phyloP scores from a whole-genome alignment of 2,113 vertebrate genomes.

The Cepphus grylle region DNA sequence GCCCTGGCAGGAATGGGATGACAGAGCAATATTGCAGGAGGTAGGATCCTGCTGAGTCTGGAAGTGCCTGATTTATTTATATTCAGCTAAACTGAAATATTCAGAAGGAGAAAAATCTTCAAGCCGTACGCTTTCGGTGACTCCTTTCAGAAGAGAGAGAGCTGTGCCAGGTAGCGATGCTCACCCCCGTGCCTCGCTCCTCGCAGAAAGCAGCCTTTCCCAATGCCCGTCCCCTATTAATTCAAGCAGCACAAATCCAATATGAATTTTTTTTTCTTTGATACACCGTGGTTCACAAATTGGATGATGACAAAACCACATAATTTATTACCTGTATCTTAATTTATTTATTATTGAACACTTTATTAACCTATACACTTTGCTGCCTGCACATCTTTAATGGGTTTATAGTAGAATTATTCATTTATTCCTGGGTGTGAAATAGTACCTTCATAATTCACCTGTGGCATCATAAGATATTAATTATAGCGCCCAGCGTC shows the following conservation, averaged over 20 bases:
- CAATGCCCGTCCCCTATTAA: not conserved
- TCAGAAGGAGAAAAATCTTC: conserved; percentile 9
- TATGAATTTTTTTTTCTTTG: not conserved
- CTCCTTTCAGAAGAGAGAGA: not conserved
- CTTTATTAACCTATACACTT: conserved; percentile 71
- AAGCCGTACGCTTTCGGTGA: accelerated
- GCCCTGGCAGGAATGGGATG: conserved; percentile 34
- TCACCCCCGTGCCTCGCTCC: not conserved
- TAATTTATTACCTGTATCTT: conserved; percentile 66
- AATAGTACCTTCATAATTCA: conserved; percentile 56
- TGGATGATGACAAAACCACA: conserved; percentile 44
- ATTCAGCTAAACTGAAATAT: conserved; percentile 32
- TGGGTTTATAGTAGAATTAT: conserved; percentile 53
- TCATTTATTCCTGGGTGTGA: conserved; percentile 56
- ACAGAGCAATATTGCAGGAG: conserved; percentile 56
- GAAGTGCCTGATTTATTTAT: conserved; percentile 46
- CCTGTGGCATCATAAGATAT: conserved; percentile 51
- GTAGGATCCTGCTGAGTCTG: conserved; percentile 55
- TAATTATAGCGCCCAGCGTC: conserved; percentile 54
- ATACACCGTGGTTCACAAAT: conserved; percentile 34
- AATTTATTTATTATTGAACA: conserved; percentile 69
- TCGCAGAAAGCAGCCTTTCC: not conserved
- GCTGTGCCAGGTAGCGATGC: not conserved
- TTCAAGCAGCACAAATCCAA: conserved; percentile 23
- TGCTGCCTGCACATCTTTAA: conserved; percentile 45